Conservation (phyloP, 2,797 vertebrate genomes). For the Anabacerthia variegaticeps region DNA sequence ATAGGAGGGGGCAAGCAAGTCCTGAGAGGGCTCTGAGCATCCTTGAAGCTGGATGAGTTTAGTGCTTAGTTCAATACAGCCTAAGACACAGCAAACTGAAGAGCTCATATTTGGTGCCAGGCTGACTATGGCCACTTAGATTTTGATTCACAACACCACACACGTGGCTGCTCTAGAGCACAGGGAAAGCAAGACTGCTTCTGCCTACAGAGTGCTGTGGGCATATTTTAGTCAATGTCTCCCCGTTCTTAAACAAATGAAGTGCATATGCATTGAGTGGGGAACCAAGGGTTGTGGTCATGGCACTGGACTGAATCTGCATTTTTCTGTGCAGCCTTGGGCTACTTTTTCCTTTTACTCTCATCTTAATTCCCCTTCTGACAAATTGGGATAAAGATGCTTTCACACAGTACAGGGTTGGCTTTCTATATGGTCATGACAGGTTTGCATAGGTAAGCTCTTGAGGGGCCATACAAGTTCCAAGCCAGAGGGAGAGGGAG, state of each 20-base stretch:
- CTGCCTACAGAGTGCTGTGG: neutral
- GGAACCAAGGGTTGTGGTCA: neutral
- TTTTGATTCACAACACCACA: neutral
- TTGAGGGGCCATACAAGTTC: neutral
- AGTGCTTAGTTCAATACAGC: neutral
- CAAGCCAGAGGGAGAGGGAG: neutral
- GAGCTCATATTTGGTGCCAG: neutral
- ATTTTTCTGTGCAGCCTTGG: neutral
- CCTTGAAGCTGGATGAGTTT: neutral
- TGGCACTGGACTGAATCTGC: neutral
- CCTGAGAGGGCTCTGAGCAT: neutral
- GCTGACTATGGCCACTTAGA: neutral
- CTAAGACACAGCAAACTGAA: neutral
- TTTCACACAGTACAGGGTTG: neutral
- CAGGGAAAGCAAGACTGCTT: neutral
- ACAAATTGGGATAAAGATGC: neutral
- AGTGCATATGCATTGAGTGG: neutral
- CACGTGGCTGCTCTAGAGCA: neutral
- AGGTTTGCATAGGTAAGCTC: fast-evolving
- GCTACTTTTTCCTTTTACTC: neutral
- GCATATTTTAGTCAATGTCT: neutral
- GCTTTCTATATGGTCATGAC: neutral
- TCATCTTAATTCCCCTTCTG: neutral
- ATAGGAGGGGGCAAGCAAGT: neutral
- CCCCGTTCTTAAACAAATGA: neutral